phyloP scores from a whole-genome alignment of 2,888 invertebrate species.

The Drosophila barbarae region DNA sequence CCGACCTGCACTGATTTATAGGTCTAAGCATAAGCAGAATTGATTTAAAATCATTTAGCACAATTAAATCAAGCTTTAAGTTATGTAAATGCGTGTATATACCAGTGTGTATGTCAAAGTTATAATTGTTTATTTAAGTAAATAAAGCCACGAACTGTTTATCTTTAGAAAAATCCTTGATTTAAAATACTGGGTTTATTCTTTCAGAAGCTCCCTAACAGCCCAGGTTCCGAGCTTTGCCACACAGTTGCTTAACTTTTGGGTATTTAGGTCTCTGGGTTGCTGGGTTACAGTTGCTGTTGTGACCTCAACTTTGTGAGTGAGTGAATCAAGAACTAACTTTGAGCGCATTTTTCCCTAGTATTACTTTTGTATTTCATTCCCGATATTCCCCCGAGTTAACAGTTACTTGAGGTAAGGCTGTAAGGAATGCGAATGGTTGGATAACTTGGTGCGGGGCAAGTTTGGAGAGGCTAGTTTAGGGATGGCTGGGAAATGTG shows the following conservation, averaged over 20 bases:
- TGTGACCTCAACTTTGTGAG: conserved; percentile 41
- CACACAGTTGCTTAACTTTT: conserved; percentile 32
- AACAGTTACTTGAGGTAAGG: conserved; percentile 20
- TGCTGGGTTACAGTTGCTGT: conserved; percentile 35
- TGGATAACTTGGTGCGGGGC: conserved; percentile 29
- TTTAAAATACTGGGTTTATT: conserved; percentile 8
- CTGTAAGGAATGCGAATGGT: conserved; percentile 18
- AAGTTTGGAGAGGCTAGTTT: conserved; percentile 14
- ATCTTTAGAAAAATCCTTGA: conserved; percentile 14
- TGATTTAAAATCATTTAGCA: conserved; percentile 47
- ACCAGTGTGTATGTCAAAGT: conserved; percentile 42
- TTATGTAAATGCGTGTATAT: conserved; percentile 42
- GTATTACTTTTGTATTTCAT: conserved; percentile 20
- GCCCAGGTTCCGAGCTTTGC: conserved; percentile 3
- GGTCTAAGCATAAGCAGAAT: conserved; percentile 47
- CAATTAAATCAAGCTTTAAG: conserved; percentile 54
- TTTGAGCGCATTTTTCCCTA: conserved; percentile 1
- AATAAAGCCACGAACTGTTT: conserved; percentile 47
- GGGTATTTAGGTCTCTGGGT: conserved; percentile 27
- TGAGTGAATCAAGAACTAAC: conserved; percentile 10
- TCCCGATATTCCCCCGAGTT: conserved; percentile 22
- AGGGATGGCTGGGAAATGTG: conserved; percentile 10
- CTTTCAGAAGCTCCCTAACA: conserved; percentile 10
- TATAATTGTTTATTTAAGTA: conserved; percentile 37
- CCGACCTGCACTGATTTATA: conserved; percentile 63